These are phyloP conservation scores for Chlorocebus sabaeus DNA, from an alignment of 2,113 vertebrate species.

Conservation along the genomic window DNA sequence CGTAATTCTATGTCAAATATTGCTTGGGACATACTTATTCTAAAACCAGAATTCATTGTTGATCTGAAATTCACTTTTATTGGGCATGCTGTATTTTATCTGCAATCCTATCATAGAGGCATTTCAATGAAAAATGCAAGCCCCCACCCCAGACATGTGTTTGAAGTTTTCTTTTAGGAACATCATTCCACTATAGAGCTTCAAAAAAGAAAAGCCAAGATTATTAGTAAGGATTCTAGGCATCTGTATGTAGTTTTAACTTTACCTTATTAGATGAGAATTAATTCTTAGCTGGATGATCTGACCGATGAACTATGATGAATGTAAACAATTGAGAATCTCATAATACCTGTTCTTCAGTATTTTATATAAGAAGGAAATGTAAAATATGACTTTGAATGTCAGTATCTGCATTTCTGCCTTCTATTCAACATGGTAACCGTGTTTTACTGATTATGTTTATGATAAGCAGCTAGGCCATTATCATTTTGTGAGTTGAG, in stretches of 20 bases:
- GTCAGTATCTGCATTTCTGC: accelerated
- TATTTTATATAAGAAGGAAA: background rate
- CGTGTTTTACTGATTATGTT: background rate
- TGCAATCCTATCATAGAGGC: background rate
- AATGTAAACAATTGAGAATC: background rate
- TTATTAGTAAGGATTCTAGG: background rate
- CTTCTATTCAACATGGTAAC: background rate
- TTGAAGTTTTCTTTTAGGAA: background rate
- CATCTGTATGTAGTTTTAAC: background rate
- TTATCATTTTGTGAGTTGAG: background rate
- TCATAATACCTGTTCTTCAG: background rate
- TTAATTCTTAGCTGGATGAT: background rate
- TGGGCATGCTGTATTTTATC: background rate
- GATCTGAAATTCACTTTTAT: background rate
- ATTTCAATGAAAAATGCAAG: background rate
- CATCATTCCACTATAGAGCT: background rate
- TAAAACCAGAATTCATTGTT: background rate
- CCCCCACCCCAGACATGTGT: background rate
- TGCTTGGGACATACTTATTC: background rate
- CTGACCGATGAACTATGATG: background rate
- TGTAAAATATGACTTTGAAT: background rate
- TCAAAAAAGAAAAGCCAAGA: background rate
- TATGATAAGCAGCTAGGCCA: background rate
- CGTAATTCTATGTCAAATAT: background rate
- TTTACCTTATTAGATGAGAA: background rate